phyloP scores from a whole-genome alignment of 64 coral and sea anemone species.

The Platygyra sinensis region DNA sequence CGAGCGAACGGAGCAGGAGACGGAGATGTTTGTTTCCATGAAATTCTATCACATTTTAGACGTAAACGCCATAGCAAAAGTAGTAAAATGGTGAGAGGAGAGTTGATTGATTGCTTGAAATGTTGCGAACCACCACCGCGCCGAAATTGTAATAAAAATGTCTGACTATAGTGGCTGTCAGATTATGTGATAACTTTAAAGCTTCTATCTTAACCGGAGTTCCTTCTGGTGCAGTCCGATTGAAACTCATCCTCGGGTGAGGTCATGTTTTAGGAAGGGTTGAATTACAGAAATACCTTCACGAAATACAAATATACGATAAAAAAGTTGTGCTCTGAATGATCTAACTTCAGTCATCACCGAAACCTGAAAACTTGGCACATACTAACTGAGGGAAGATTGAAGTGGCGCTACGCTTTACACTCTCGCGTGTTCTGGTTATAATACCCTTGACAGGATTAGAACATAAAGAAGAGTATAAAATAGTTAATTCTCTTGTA shows the following conservation, averaged over 20 bases:
- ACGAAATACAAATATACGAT: background rate
- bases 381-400: too few relatives aligned
- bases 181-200: background rate
- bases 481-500: background rate
- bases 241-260: background rate
- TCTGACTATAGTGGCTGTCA: background rate
- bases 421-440: background rate
- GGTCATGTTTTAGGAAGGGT: background rate
- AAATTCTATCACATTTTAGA: background rate
- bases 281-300: conserved; percentile 8
- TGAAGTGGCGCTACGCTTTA: background rate
- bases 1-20: too few relatives aligned
- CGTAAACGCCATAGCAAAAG: background rate
- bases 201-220: background rate
- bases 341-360: too few relatives aligned
- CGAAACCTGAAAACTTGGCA: too few relatives aligned
- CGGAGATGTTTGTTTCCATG: too few relatives aligned
- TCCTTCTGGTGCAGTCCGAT: background rate
- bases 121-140: conserved; percentile 2
- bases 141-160: background rate
- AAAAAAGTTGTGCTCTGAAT: background rate
- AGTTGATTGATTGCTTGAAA: conserved; percentile 20
- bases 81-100: background rate
- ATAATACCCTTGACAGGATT: background rate
- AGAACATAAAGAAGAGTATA: background rate